Evolutionary conservation across 1,140 invertebrate genomes (phyloP).

Genomic region (Steinernema khuongi): DNA sequence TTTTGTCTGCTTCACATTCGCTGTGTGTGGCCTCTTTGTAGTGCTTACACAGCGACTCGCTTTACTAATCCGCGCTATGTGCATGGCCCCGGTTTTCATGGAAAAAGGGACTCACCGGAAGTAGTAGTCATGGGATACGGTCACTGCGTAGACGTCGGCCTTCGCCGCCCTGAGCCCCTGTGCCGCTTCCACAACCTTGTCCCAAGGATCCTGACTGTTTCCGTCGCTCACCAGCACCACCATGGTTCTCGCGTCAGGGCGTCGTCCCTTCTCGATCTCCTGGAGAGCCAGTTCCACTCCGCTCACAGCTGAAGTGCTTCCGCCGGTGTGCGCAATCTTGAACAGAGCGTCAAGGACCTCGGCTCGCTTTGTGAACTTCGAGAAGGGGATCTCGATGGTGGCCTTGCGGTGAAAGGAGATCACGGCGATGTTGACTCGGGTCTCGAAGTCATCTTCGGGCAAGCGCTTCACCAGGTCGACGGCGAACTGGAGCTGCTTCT

Average conservation of each 20-base stretch:
- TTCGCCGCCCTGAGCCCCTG: conserved; percentile 28
- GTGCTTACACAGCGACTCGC: no score
- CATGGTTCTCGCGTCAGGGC: conserved; percentile 40
- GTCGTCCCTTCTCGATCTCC: conserved; percentile 28
- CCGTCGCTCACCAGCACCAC: conserved; percentile 48
- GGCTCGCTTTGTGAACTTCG: conserved; percentile 36
- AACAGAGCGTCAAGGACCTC: conserved; percentile 42
- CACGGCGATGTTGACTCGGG: conserved; percentile 39
- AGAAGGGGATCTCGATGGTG: conserved; percentile 42
- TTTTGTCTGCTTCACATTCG: no score
- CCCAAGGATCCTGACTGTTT: conserved; percentile 45
- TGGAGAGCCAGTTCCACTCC: conserved; percentile 44
- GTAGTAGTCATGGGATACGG: conserved; percentile 29
- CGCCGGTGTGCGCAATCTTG: conserved; percentile 46
- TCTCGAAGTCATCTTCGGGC: conserved; percentile 50
- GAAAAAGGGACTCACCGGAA: conserved; percentile 27
- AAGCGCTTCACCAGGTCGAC: conserved; percentile 46
- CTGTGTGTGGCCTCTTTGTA: no score
- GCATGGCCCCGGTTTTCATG: no score
- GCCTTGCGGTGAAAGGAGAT: conserved; percentile 46
- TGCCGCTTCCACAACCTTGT: conserved; percentile 40
- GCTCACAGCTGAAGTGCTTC: conserved; percentile 44
- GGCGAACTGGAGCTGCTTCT: conserved; percentile 47
- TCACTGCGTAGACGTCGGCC: conserved; percentile 27
- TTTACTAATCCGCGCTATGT: no score